Percentiles rank a stretch among this genome's conserved stretches.
Conservation (phyloP, 2,888 invertebrate species). For the Dicranocentrus wangi region DNA sequence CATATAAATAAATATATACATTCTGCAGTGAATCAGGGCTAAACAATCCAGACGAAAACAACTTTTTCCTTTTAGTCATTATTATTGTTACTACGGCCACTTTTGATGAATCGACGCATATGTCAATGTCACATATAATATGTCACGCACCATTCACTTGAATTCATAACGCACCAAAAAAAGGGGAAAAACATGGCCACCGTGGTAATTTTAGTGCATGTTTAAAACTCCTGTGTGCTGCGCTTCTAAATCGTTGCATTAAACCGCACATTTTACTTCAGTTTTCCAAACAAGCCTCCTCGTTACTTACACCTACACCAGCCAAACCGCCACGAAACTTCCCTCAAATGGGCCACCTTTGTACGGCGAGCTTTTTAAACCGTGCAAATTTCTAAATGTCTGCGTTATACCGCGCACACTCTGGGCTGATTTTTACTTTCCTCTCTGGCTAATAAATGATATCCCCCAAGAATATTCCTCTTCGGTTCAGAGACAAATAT, state of each 20-base stretch:
- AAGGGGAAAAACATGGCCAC: slow-evolving; percentile 27
- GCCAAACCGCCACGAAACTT: too few species aligned
- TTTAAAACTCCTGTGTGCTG: slow-evolving; percentile 30
- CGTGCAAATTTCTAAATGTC: slow-evolving; percentile 20
- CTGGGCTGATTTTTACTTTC: slow-evolving; percentile 47
- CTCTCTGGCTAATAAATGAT: too few species aligned
- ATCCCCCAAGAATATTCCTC: too few species aligned
- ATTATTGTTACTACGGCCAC: background rate
- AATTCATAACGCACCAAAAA: slow-evolving; percentile 1
- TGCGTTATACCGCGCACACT: slow-evolving; percentile 43
- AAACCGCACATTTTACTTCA: slow-evolving; percentile 57
- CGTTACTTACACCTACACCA: too few species aligned
- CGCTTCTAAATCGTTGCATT: slow-evolving; percentile 18
- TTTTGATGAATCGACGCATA: slow-evolving; percentile 38
- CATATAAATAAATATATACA: too few species aligned
- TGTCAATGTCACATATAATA: slow-evolving; percentile 43
- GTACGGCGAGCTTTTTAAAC: too few species aligned
- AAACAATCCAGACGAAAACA: slow-evolving; percentile 14
- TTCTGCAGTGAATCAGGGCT: too few species aligned
- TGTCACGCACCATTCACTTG: background rate
- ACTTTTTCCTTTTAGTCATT: slow-evolving; percentile 22
- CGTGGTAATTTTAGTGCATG: slow-evolving; percentile 41
- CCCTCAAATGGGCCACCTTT: too few species aligned
- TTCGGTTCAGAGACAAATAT: too few species aligned
- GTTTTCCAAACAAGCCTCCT: too few species aligned